A percentile compares a stretch with the other conserved stretches of the same genome.
Conservation (phyloP, 2,797 vertebrate species). For the Danio kyathit region DNA sequence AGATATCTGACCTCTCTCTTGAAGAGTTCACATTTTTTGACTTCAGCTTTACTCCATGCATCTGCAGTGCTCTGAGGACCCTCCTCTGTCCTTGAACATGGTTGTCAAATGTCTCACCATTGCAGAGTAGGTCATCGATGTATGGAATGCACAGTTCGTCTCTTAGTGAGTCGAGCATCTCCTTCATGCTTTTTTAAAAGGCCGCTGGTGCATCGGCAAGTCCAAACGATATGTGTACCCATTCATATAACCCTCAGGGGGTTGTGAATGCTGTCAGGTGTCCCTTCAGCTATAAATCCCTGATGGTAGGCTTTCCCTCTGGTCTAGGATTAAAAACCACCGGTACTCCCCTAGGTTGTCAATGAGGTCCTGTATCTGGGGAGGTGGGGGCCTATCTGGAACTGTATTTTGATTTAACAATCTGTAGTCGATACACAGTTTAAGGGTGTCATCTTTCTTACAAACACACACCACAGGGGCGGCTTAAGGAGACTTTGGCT, state of each 20-base stretch:
- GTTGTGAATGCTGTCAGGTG: neutral
- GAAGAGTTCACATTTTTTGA: neutral
- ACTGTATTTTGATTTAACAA: slow-evolving; percentile 1
- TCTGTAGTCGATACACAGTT: neutral
- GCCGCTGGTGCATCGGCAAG: neutral
- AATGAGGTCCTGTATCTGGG: neutral
- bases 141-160: slow-evolving; percentile 8
- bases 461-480: neutral
- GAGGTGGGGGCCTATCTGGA: neutral
- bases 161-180: neutral
- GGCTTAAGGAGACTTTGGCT: neutral
- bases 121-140: neutral
- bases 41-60: neutral
- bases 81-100: neutral
- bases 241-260: slow-evolving; percentile 2
- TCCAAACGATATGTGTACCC: neutral
- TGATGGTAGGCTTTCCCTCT: neutral
- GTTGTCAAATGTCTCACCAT: neutral
- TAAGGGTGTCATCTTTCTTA: neutral
- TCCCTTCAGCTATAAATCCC: neutral
- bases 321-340: neutral
- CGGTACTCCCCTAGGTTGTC: neutral
- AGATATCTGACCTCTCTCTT: slow-evolving; percentile 6
- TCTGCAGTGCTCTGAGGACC: neutral
- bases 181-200: neutral